Base-by-base conservation (phyloP, 2,888 invertebrate species). In the Acanthoscelides obtectus region DNA sequence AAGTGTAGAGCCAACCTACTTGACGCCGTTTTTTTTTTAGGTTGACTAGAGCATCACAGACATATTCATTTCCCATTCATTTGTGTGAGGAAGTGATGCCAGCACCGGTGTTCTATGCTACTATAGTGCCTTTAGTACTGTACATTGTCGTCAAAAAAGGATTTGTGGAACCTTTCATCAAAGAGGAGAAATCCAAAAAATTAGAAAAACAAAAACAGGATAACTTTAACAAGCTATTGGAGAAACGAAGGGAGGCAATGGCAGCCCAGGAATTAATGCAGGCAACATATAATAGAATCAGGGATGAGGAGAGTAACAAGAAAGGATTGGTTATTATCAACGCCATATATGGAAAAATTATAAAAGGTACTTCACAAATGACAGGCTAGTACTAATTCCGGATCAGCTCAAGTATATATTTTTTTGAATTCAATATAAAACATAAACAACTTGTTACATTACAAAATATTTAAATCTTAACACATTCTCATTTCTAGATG, bases 61-160 rank as follows among this genome's bases (percentile, higher is more conserved):
- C 92, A 0, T 95, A 96, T 81, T 88, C 93, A 25, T 93, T 98
- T 78, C 97, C 97, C 0, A 94, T 98, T 76, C 94, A 95, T 79
- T 86, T 98, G 22, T 95, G 96, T 79, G 97, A 98, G 81, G 95
- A 96, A 82, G 88, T 98, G 21, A 88, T 95, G 80, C 95, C 97
- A 0, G 93, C 94, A 21, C 95, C 98, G 0, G 88, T 98, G 65
- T 95, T 98, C 84, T 98, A 98, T 83, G 98, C 97, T 17, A 95
- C 97, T 0, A 87, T 96, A 0, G 90, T 94, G n/a, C 98, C 98
- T 0, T 76, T 97, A 19, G 87, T 96, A 63, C 90, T 91, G 0
- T 96, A 94, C 90, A 87, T 94, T 70, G 86, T 95, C 0, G 87
- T 97, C 0, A 97, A 96, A 85, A 94, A 94, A 79, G 88, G 95